Base-by-base conservation (phyloP, 2,888 invertebrate species). In the Caenorhabditis uteleia region DNA sequence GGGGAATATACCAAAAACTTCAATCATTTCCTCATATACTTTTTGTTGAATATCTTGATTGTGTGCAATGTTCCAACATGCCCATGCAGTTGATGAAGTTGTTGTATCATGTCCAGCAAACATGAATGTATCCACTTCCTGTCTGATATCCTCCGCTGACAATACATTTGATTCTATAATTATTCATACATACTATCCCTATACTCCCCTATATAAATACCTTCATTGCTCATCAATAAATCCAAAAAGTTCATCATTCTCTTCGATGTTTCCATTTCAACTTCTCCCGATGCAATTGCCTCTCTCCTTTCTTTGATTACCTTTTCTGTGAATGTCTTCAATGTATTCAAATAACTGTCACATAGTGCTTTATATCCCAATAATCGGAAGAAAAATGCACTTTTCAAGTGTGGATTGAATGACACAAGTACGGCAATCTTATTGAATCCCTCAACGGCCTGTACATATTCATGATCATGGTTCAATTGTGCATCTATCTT, bases 71-170 rank as follows among this genome's bases (percentile, higher is more conserved):
- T 84, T 74, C 71, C 84, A 83, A 8, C 82, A 55, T 5, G 84
- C 80, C 83, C 84, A 85, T 57, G 79, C 83, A 48, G 83, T 80
- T 0, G 83, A 84, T 38, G 83, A 82, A 1, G 85, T 83, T 5
- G 85, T 85, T 25, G 85, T 85, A 66, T 85, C 85, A 72, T 85
- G 85, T 21, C 85, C 69, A 57, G 85, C 86, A 78, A 85, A 86
- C 86, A 85, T 87, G 76, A 85, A 86, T 1, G 85, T 86, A 70
- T 87, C 86, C 3, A 71, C 66, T 49, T 72, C 72, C 38, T 70
- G 50, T 39, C 84, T 74, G 29, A 86, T 85, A 55, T 86, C 86
- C 8, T 80, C 77, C 47, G 83, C 77, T 1, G 84, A 82, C 50
- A 86, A 69, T 3, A 74, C 70, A 18, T 82, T 74, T n/a, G 81